These are phyloP conservation scores for Phylloscopus collybita DNA, from an alignment of 2,797 vertebrate genomes.

Conservation along the genomic window DNA sequence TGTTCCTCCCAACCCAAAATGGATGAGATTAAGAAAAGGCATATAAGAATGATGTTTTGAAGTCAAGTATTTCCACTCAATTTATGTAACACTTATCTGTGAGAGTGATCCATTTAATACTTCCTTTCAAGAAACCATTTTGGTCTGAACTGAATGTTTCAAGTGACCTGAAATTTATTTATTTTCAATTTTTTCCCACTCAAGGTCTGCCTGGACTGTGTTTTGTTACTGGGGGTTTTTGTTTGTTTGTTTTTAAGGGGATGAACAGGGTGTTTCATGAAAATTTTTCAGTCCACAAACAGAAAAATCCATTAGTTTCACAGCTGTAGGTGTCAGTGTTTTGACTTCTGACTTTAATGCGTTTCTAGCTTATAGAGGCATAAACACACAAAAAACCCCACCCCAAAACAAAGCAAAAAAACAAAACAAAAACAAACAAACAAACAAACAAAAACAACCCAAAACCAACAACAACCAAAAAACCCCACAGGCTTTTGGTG, in stretches of 20 bases:
- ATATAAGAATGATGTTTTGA: neutral
- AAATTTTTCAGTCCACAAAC: conserved; percentile 3
- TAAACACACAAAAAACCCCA: neutral
- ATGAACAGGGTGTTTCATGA: neutral
- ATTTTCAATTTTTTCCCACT: neutral
- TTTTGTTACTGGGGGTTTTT: neutral
- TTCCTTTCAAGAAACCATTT: conserved; percentile 27
- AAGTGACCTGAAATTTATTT: neutral
- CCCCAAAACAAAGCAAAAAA: neutral
- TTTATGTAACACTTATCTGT: neutral
- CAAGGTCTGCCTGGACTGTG: neutral
- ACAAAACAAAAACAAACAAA: too few species aligned
- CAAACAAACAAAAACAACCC: too few species aligned
- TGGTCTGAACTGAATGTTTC: neutral
- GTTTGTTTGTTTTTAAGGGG: neutral
- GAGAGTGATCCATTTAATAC: neutral
- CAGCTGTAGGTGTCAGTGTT: neutral
- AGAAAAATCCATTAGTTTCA: conserved; percentile 23
- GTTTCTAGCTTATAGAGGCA: neutral
- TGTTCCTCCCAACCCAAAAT: neutral
- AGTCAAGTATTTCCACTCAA: neutral
- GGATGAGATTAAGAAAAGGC: neutral
- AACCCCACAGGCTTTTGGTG: neutral
- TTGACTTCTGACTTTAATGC: neutral
- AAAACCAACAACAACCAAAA: too few species aligned